phyloP scores from a whole-genome alignment of 2,797 vertebrate genomes.

The Otolemur crassicaudatus region DNA sequence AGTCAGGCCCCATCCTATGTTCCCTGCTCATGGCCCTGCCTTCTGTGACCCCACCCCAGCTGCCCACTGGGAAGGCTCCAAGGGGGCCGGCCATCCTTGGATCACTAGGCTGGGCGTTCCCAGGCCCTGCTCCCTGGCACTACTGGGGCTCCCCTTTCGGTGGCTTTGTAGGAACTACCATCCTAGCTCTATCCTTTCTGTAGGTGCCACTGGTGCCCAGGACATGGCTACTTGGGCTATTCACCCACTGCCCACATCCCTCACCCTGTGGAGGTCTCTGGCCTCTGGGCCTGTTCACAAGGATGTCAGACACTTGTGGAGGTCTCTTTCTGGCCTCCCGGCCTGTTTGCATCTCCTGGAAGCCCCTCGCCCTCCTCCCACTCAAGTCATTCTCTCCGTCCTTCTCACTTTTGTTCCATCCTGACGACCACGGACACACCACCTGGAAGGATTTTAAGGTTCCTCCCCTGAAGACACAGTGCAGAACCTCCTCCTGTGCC shows the following conservation, averaged over 20 bases:
- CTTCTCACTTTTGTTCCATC: background rate
- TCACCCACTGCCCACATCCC: background rate
- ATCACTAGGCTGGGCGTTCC: background rate
- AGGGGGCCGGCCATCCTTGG: background rate
- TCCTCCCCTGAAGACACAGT: background rate
- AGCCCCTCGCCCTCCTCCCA: background rate
- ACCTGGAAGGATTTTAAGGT: background rate
- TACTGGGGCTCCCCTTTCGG: too few species aligned
- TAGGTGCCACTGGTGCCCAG: too few species aligned
- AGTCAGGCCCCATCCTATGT: background rate
- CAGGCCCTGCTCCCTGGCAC: too few species aligned
- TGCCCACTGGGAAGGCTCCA: background rate
- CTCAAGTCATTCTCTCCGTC: accelerated
- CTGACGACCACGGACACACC: background rate
- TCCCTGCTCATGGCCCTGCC: accelerated
- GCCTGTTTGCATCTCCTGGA: background rate
- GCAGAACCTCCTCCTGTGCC: background rate
- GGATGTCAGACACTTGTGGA: background rate
- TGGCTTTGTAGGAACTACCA: background rate
- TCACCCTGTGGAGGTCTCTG: too few species aligned
- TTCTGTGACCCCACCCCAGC: background rate
- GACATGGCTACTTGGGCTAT: background rate
- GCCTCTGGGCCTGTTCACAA: too few species aligned
- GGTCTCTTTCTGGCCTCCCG: accelerated
- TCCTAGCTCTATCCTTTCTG: background rate